A percentile compares a stretch with the other conserved stretches of the same genome.
Conservation (phyloP, 1,140 invertebrate species). For the Musca vetustissima region DNA sequence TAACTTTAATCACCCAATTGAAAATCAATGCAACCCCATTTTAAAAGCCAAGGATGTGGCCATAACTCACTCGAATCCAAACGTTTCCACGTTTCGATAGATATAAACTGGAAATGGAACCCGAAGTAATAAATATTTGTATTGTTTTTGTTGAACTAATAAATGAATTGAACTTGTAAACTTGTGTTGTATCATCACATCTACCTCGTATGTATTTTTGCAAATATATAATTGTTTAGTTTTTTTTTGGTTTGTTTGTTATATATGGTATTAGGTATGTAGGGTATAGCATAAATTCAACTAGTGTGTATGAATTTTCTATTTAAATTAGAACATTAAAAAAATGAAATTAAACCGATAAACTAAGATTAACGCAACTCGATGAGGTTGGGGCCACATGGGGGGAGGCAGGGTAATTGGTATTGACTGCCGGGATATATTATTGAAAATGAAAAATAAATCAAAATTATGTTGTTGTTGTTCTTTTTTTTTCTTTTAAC, state of each 20-base stretch:
- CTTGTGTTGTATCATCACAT: too few species aligned
- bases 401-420: not conserved
- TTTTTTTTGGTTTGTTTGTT: not conserved
- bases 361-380: slow-evolving; percentile 8
- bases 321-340: slow-evolving; percentile 14
- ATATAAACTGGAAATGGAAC: too few species aligned
- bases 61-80: too few species aligned
- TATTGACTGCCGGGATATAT: not conserved
- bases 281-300: slow-evolving; percentile 20
- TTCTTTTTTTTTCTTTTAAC: slow-evolving; percentile 6
- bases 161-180: too few species aligned
- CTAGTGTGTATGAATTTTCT: slow-evolving; percentile 23
- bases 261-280: slow-evolving; percentile 4
- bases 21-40: too few species aligned
- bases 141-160: too few species aligned
- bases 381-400: not conserved
- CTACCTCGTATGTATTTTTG: not conserved
- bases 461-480: not conserved
- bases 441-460: slow-evolving; percentile 3
- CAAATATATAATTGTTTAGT: slow-evolving; percentile 8
- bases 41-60: too few species aligned
- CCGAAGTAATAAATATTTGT: too few species aligned
- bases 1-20: too few species aligned
- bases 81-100: too few species aligned
- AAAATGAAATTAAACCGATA: not conserved